These are phyloP conservation scores for human DNA, from an alignment of 2,113 vertebrate genomes.

Conservation along the genomic window DNA sequence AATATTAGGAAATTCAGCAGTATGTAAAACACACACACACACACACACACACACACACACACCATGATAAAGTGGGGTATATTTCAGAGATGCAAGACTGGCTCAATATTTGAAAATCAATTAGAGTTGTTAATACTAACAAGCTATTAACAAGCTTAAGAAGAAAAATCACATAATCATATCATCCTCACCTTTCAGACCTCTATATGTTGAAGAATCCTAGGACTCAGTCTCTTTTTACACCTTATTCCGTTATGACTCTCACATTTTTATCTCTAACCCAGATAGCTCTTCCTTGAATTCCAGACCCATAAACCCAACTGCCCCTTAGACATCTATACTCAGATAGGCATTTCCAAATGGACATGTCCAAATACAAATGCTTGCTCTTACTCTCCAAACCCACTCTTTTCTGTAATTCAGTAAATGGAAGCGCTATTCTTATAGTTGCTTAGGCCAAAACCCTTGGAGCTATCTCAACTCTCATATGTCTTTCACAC, in stretches of 20 bases:
- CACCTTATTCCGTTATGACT: neutral
- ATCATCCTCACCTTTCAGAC: neutral
- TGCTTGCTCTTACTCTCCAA: neutral
- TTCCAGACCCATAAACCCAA: neutral
- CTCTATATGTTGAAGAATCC: neutral
- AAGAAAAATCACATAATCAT: conserved; percentile 5
- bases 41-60: neutral
- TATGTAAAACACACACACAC: neutral
- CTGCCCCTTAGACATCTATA: neutral
- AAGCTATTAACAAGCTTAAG: neutral
- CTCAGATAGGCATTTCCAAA: neutral
- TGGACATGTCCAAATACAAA: neutral
- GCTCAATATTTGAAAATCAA: conserved; percentile 9
- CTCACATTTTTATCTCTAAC: neutral
- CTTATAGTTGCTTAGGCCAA: neutral
- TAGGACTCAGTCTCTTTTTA: neutral
- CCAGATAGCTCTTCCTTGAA: neutral
- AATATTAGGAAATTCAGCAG: neutral
- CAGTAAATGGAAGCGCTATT: neutral
- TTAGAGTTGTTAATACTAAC: neutral
- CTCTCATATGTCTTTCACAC: neutral
- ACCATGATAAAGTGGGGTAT: neutral
- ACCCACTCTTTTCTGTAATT: neutral
- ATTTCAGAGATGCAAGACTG: neutral
- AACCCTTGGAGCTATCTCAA: neutral